phyloP scores from a whole-genome alignment of 1,140 invertebrate species.

The Drosophila watanabei region DNA sequence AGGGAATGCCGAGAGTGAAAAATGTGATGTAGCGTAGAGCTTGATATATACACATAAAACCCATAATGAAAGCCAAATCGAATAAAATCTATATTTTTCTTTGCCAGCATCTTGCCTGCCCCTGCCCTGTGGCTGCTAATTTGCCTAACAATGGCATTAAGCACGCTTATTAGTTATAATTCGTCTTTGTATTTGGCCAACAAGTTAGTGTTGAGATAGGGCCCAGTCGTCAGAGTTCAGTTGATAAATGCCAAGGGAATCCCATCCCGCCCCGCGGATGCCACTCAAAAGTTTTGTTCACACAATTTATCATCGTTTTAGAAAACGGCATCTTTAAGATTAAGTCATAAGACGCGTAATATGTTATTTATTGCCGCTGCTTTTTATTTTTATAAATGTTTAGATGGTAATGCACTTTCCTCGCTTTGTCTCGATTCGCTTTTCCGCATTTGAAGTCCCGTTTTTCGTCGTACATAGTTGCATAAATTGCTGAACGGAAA shows the following conservation, averaged over 20 bases:
- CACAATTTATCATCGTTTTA: conserved; percentile 65
- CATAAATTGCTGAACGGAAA: conserved; percentile 40
- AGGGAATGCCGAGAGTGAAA: conserved; percentile 50
- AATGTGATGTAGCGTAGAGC: conserved; percentile 30
- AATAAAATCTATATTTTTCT: conserved; percentile 54
- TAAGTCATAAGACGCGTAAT: conserved; percentile 37
- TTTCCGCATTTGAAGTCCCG: conserved; percentile 44
- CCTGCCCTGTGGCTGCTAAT: conserved; percentile 48
- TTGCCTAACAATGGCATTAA: conserved; percentile 75
- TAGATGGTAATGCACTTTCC: conserved; percentile 61
- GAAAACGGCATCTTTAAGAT: conserved; percentile 38
- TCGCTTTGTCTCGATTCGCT: conserved; percentile 29
- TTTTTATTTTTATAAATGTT: conserved; percentile 38
- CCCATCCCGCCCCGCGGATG: conserved; percentile 20
- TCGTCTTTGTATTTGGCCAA: conserved; percentile 66
- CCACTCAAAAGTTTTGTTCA: conserved; percentile 39
- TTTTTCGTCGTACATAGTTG: conserved; percentile 17
- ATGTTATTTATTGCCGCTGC: conserved; percentile 34
- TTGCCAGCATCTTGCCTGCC: not conserved
- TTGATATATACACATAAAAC: conserved; percentile 3
- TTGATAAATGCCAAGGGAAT: conserved; percentile 56
- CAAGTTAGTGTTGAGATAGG: conserved; percentile 44
- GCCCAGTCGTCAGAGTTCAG: conserved; percentile 10
- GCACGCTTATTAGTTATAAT: conserved; percentile 74
- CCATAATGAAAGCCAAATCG: conserved; percentile 27